Base-by-base conservation (phyloP, 2,888 invertebrate genomes). In the Cryptophagus acutangulus region DNA sequence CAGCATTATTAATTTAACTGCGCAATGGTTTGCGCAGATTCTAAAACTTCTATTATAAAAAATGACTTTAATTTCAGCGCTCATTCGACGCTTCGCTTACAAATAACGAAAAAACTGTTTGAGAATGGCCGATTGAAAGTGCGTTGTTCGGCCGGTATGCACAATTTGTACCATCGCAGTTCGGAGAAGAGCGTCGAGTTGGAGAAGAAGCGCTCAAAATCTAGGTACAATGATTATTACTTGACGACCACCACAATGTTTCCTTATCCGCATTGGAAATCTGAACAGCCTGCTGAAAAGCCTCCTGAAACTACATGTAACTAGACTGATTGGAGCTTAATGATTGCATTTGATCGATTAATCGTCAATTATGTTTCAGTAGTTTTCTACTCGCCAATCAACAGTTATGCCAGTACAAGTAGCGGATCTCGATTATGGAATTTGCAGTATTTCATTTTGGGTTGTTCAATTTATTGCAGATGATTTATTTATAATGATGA, bases 121-220 rank as follows among this genome's bases (percentile, higher is more conserved):
- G 47, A 58, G 6, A 55, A 58, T 25, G 65, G 65, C 31, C 58
- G 63, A 40, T 46, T 70, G 44, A 67, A 77, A 71, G 69, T 83
- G 28, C 74, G 81, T 1, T 83, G 83, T 65, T 77, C 77, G 46
- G 81, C 82, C 1, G 77, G 77, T 45, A 72, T 83, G 54, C 76
- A 79, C 60, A 74, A 78, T 53, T 71, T 83, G 33, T 83, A 82
- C 62, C 78, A 79, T 71, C 75, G 79, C 62, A 80, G 78, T 57
- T 77, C 77, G 4, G 82, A 82, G 63, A 79, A 78, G 54, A 78
- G 76, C 50, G 74, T 80, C 20, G 78, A 80, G 57, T 75, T 79
- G 56, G 77, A 79, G 49, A 62, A 52, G 40, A 52, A 49, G 37
- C 36, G 43, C 13, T 8, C 24, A n/a, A 20, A n/a, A n/a, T n/a